Base-by-base conservation (phyloP, 2,888 invertebrate species). In the Lumbricus terrestris region DNA sequence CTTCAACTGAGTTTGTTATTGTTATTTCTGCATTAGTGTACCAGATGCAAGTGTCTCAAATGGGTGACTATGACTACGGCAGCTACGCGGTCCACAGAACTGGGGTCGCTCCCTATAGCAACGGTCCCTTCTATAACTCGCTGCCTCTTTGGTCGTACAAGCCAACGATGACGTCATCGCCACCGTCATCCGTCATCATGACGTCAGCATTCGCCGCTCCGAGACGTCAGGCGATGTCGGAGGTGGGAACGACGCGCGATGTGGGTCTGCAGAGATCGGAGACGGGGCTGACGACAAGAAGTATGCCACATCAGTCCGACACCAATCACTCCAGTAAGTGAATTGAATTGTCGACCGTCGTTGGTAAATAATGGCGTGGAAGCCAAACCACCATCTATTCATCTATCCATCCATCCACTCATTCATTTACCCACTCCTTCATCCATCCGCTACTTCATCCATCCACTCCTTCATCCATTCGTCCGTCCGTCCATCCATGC, bases 131-230 rank as follows among this genome's bases (percentile, higher is more conserved):
- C 40, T 88, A 47, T 40, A 88, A 47, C 29, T 89, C 47, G 42
- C 33, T 29, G 35, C 20, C 23, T 23, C 69, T 54, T 6, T 47
- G 37, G 89, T 54, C 69, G 69, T 54, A 47, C 33, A 42, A 40
- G 34, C 47, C 88, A 11, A 16, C 88, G 47, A 40, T 88, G 47
- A 40, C 88, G 34, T 88, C 88, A 88, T 88, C 88, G 1, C 37
- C 88, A n/a, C 47, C 88, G 13, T 88, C 88, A 40, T 47, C 88
- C 33, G 88, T 88, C 42, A 88, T 88, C 88, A 40, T 88, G 85
- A 85, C 85, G 85, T 85, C 85, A 85, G 35, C 85, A 23, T 85
- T n/a, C 16, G 34, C 37, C 35, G 20, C 85, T 18, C n/a, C 69
- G 29, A 69, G n/a, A 13, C 34, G 85, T 8, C 85, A 85, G 85